phyloP scores from a whole-genome alignment of 2,797 vertebrate species.

The Otolemur crassicaudatus region DNA sequence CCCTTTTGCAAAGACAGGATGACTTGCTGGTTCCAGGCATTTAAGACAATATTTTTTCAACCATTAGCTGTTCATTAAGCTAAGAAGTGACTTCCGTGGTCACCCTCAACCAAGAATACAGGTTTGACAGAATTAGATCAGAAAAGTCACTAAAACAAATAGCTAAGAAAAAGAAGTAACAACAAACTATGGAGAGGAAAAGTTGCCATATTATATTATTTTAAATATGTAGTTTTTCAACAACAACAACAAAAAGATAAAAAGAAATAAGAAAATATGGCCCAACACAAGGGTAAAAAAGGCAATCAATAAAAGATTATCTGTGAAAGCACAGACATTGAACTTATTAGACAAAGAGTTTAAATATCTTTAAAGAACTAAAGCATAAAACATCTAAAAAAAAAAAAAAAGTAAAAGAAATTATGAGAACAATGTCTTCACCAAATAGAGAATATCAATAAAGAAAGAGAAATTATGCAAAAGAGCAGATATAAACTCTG shows the following conservation, averaged over 20 bases:
- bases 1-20: not conserved
- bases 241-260: not conserved
- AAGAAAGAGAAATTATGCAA: not conserved
- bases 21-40: not conserved
- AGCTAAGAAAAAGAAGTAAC: not conserved
- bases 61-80: not conserved
- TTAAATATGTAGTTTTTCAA: not conserved
- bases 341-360: not conserved
- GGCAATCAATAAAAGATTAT: not conserved
- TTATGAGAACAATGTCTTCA: not conserved
- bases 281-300: not conserved
- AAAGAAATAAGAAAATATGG: not conserved
- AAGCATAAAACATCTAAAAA: not conserved
- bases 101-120: not conserved
- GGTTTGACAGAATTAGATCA: not conserved
- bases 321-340: not conserved
- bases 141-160: not conserved
- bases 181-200: not conserved
- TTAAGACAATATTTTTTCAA: not conserved
- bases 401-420: constrained; percentile 3
- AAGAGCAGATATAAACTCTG: not conserved
- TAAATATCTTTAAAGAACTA: not conserved
- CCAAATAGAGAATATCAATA: not conserved
- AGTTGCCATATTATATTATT: not conserved
- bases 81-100: not conserved